Evolutionary conservation across 2,797 vertebrate genomes (phyloP), one percentile per base, ranked within the genome.

Genomic region (Pterois miles): DNA sequence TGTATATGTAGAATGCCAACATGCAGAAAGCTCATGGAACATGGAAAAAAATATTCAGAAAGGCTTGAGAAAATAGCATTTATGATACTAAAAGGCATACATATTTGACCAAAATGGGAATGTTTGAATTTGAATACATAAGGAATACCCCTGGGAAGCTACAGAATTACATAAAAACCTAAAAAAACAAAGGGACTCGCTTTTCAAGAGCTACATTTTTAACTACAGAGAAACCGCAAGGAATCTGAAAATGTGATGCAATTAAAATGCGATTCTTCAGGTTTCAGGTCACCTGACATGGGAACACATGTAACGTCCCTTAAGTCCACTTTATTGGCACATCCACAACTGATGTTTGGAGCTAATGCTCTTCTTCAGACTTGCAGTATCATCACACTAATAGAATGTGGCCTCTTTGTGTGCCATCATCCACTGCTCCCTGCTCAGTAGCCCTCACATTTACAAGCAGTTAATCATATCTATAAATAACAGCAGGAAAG

Each of bases 401-500:
- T 9, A 18, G 5, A 34, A 13, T n/a, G 22, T 11, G 31, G 50
- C 46, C 6, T 53, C 23, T 59, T 27, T 6, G 34, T 33, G 43
- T 38, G 60, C 31, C 40, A 40, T 22, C 33, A 0, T 40, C 27
- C 20, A 18, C 74, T 18, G 25, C 48, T 77, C 69, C 63, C 69
- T 34, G 58, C 27, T 53, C 73, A 63, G 40, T 50, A 65, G 52
- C 58, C 36, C 72, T 65, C 58, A 69, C 33, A 73, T 80, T 86
- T 76, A 72, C 53, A 78, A 66, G 69, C 74, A 65, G 56, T 83
- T 79, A 64, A 76, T 78, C 74, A 84, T 79, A 82, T 87, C 67
- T 79, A 60, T 62, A 76, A 80, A 65, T 33, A 64, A 81, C 84
- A 74, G 71, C 79, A 75, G 85, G 73, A 92, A 80, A 77, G 74